phyloP scores from a whole-genome alignment of 1,140 invertebrate genomes.

The Stegodyphus dumicola region DNA sequence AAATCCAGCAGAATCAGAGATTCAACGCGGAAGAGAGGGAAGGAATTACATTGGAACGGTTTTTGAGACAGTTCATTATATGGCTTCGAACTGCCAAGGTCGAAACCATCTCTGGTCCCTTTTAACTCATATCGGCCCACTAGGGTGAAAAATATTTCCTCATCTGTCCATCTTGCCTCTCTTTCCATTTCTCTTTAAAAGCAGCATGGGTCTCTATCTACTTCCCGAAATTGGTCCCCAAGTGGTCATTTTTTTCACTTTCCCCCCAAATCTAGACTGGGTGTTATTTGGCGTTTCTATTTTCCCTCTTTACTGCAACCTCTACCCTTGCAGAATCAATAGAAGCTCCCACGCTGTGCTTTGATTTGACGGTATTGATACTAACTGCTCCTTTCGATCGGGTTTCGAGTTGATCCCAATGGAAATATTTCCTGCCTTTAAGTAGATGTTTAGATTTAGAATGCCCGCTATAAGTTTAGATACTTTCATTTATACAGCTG shows the following conservation, averaged over 20 bases:
- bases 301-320: not conserved
- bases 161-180: not conserved
- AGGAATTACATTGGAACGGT: no score
- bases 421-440: no score
- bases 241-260: constrained; percentile 25
- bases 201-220: not conserved
- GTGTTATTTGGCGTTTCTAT: not conserved
- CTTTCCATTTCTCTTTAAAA: not conserved
- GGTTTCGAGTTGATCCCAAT: no score
- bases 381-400: not conserved
- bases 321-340: not conserved
- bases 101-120: not conserved
- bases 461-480: no score
- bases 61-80: no score
- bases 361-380: not conserved
- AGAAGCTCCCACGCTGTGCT: not conserved
- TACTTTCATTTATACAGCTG: no score
- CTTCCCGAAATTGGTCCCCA: constrained; percentile 5
- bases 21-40: no score
- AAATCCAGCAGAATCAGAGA: no score
- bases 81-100: not conserved
- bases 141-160: not conserved
- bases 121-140: not conserved
- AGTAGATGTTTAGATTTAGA: no score
- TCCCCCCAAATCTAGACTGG: constrained; percentile 2